Percentiles rank a stretch among this genome's conserved stretches.
These are phyloP conservation scores for Sebastes glaucus DNA, from an alignment of 2,797 vertebrate genomes.

Conservation along the genomic window DNA sequence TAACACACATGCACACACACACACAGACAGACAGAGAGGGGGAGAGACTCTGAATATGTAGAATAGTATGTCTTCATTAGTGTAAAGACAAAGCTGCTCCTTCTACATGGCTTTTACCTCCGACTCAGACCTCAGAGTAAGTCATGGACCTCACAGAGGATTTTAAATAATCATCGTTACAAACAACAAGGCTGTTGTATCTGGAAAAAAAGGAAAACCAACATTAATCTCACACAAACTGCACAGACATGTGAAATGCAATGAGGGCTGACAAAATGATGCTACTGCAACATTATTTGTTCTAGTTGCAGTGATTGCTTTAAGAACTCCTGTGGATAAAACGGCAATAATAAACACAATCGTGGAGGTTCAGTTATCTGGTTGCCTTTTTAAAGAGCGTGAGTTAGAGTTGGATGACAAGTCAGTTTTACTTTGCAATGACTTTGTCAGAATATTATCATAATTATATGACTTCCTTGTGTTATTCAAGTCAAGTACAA, in stretches of 20 bases:
- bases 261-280: neutral
- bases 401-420: neutral
- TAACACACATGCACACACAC: neutral
- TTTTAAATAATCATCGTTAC: neutral
- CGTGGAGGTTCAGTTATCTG: neutral
- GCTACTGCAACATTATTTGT: neutral
- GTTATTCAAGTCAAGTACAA: too few relatives aligned
- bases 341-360: neutral
- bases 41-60: slow-evolving; percentile 27
- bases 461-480: neutral
- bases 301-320: neutral
- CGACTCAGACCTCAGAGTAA: neutral
- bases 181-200: neutral
- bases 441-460: neutral
- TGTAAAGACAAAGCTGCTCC: slow-evolving; percentile 5
- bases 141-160: neutral
- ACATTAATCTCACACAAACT: neutral
- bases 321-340: neutral
- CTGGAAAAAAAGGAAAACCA: neutral
- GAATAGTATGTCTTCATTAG: slow-evolving; percentile 31
- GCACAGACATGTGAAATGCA: neutral
- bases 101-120: neutral
- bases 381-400: too few relatives aligned
- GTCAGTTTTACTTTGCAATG: neutral
- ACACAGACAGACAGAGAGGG: neutral